Base-by-base conservation (phyloP, 2,797 vertebrate species). In the Tangara arthus region DNA sequence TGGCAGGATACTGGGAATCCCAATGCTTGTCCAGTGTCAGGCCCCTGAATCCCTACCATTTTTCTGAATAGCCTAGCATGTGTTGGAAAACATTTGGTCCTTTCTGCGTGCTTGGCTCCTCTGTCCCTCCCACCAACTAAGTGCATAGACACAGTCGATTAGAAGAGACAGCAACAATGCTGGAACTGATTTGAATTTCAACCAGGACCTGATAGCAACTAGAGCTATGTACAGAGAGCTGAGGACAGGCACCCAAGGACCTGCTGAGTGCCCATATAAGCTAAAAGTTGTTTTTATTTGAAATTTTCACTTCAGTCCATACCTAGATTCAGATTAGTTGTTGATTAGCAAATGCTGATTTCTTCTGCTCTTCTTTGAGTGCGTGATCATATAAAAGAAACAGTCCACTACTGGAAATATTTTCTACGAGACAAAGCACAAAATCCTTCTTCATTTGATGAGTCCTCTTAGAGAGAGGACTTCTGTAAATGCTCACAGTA, bases 131-230 rank as follows among this genome's bases (percentile, higher is more conserved):
- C 78, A 73, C 70, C 47, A 50, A 77, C 73, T 35, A 47, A 69
- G 77, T 21, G 56, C 63, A 85, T 55, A 9, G 17, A 75, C 76
- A 57, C 32, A 86, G 72, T 79, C 82, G 79, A 79, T 93, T 73
- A 82, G 89, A 94, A 93, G 73, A 94, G 85, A 82, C 60, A 73
- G 85, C 76, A 94, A 65, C 61, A 63, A 82, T 73, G 79, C 70
- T 70, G 80, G 75, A 91, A 88, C 77, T 73, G 70, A 90, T 94
- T 53, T 91, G 93, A 94, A 93, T 96, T 94, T 95, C 85, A 94
- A 44, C 87, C 63, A 80, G 55, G 46, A 68, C 50, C 68, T 53
- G 59, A 46, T 34, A 82, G 75, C 44, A 80, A 14, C 52, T 57
- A 53, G 9, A 61, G 55, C 53, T 69, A 37, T 68, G 35, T 39